Evolutionary conservation across 1,140 invertebrate genomes (phyloP), one percentile per base, ranked within the genome.

Genomic region (Trichonephila clavipes): DNA sequence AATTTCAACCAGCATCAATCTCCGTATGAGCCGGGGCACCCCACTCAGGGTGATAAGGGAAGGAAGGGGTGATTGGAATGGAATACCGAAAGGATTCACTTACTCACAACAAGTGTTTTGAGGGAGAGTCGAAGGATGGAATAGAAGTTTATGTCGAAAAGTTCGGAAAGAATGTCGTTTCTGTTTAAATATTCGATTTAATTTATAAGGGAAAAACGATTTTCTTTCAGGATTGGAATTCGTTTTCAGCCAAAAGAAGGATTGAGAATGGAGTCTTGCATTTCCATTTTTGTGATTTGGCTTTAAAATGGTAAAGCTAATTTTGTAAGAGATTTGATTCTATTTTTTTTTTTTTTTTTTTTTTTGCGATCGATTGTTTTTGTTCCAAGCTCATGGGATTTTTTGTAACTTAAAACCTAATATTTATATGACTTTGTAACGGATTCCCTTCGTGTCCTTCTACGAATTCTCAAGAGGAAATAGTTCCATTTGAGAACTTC

Each of bases 81-180:
- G 85, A 87, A 61, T 77, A 77, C 28, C 72, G 34, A 77, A 77
- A 77, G 72, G 72, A 77, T 77, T 77, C 72, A 19, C 18, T 77
- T 28, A 16, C 72, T 77, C 72, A 77, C 72, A 77, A 77, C 72
- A 77, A 77, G 72, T 77, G 72, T 77, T 77, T 77, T 19, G 14
- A 6, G 14, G 16, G 72, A 28, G 4, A 77, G 34, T 40, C 16
- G 72, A 28, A 16, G 6, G 28, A 19, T 40, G 7, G 18, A 77
- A 77, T 40, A 72, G 28, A 77, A 40, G 28, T 24, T 19, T 6
- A 77, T 77, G 34, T n/a, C 10, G 24, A 4, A 69, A 40, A 3
- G 12, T 34, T 77, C 3, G 16, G 28, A 77, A 34, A 19, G 72
- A 77, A 77, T 77, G 72, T 19, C 34, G 28, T 77, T 40, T 51